Percentiles rank a stretch among this genome's conserved stretches.
Conservation (phyloP, 2,113 vertebrate genomes). For the Apteryx owenii region DNA sequence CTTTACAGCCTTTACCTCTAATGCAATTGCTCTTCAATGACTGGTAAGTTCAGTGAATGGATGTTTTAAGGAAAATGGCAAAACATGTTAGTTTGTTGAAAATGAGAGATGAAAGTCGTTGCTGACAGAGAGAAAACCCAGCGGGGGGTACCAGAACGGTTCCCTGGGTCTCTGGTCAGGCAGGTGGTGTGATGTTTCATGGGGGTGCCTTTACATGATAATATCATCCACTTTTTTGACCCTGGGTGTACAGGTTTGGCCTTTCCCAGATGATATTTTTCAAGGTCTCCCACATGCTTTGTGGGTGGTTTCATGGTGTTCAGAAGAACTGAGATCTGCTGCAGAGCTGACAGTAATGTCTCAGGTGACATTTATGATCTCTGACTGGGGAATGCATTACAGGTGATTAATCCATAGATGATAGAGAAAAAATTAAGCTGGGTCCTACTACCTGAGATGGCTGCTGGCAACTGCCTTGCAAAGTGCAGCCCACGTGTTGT, state of each 20-base stretch:
- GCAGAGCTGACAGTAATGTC: neutral
- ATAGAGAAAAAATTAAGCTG: neutral
- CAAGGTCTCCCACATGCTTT: rapidly evolving
- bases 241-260: neutral
- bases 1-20: neutral
- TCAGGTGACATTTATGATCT: neutral
- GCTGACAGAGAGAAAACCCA: neutral
- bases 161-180: neutral
- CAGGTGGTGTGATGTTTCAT: neutral
- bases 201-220: neutral
- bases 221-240: neutral
- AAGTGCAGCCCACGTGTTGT: neutral
- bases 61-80: neutral
- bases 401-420: neutral
- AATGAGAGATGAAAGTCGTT: neutral
- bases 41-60: neutral
- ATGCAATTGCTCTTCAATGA: neutral
- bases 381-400: neutral
- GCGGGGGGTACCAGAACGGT: neutral
- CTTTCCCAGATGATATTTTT: neutral
- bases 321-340: neutral
- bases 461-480: neutral
- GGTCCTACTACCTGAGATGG: neutral
- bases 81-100: neutral
- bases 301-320: rapidly evolving